Evolutionary conservation across 1,140 invertebrate species (phyloP).

Genomic region (Macrocentrus cingulum): DNA sequence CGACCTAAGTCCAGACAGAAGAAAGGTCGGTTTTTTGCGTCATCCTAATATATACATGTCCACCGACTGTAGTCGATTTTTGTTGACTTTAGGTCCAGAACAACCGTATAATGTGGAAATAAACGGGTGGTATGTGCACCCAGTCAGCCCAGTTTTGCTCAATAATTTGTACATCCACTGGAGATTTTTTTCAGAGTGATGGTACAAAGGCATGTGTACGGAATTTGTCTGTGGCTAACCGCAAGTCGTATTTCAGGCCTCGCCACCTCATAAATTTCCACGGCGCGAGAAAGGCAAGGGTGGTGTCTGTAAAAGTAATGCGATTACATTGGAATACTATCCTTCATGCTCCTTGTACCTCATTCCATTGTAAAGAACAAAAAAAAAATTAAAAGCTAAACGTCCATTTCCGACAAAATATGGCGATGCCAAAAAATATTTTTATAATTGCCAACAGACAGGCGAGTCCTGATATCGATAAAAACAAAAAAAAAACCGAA

Average conservation of each 20-base stretch:
- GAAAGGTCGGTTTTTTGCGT: no score
- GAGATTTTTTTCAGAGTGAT: not conserved
- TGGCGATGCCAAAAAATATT: no score
- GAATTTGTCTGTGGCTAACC: slow-evolving; percentile 5
- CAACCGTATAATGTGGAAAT: not conserved
- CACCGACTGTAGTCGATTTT: not conserved
- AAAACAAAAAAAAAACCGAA: no score
- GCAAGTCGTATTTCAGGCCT: slow-evolving; percentile 14
- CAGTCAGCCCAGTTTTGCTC: not conserved
- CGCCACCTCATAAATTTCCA: slow-evolving; percentile 13
- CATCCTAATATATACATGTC: no score
- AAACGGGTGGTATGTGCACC: not conserved
- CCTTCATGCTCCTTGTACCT: no score
- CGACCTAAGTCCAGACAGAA: no score
- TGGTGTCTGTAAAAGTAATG: slow-evolving; percentile 40
- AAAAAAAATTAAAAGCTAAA: no score
- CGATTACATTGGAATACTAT: slow-evolving; percentile 45
- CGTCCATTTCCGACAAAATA: no score
- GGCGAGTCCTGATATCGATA: no score
- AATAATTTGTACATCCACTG: not conserved
- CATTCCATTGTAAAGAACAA: no score
- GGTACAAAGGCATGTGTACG: slow-evolving; percentile 1
- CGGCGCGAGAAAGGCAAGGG: slow-evolving; percentile 1
- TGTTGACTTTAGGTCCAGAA: not conserved
- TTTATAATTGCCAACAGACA: no score